Evolutionary conservation across 2,113 vertebrate genomes (phyloP).

Genomic region (Hystrix cristata): DNA sequence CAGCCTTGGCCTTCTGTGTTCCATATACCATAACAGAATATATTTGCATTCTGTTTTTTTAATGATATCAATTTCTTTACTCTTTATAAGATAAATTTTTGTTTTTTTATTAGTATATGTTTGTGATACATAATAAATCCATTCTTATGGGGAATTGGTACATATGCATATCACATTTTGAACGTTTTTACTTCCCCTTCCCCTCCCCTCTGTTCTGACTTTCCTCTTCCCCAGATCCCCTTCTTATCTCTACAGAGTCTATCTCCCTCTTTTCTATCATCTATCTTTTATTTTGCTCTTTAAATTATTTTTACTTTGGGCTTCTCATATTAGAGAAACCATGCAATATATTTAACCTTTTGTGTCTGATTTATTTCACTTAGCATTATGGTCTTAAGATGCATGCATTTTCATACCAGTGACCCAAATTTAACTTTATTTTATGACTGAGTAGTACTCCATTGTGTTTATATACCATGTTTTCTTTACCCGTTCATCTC

Average conservation of each 20-base stretch:
- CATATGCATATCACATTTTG: neutral
- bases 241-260: neutral
- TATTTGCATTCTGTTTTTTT: slow-evolving; percentile 39
- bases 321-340: neutral
- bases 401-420: neutral
- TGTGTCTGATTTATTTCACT: neutral
- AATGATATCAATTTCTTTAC: neutral
- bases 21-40: neutral
- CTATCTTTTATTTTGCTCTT: neutral
- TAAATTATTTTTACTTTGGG: neutral
- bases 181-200: neutral
- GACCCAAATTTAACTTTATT: neutral
- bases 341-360: neutral
- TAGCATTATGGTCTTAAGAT: neutral
- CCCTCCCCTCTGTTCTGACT: neutral
- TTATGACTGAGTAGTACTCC: neutral
- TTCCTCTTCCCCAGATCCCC: neutral
- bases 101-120: neutral
- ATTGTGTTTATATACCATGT: neutral
- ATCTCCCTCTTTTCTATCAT: neutral
- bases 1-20: neutral
- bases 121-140: neutral
- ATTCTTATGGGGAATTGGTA: neutral
- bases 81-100: neutral
- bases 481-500: neutral